These are phyloP conservation scores for Drosophila serrata DNA, from an alignment of 1,140 invertebrate species.

Conservation along the genomic window DNA sequence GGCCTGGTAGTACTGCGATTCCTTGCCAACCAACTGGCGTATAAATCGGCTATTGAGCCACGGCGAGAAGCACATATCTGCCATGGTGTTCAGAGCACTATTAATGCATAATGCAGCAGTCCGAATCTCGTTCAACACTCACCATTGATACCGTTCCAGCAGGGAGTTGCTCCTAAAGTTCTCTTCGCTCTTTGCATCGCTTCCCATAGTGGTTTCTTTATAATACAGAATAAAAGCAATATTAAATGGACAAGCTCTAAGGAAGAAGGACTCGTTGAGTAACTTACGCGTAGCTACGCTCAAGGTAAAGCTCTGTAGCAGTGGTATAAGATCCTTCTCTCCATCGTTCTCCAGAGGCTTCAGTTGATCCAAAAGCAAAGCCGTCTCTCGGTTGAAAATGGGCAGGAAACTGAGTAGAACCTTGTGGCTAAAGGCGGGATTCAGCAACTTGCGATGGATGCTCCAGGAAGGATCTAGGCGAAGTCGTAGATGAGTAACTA, in stretches of 20 bases:
- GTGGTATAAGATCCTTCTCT: constrained; percentile 56
- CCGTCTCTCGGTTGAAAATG: constrained; percentile 68
- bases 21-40: constrained; percentile 50
- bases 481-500: neutral
- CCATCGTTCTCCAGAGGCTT: constrained; percentile 34
- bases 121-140: constrained; percentile 18
- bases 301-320: constrained; percentile 67
- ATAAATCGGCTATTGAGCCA: constrained; percentile 57
- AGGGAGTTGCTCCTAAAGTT: constrained; percentile 48
- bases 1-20: constrained; percentile 47
- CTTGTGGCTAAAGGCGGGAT: constrained; percentile 78
- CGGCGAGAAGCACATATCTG: constrained; percentile 78
- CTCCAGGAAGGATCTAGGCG: constrained; percentile 72
- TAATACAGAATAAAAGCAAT: neutral
- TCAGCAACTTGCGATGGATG: constrained; percentile 67
- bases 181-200: constrained; percentile 49
- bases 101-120: constrained; percentile 53
- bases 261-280: no score
- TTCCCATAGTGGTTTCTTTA: constrained; percentile 79
- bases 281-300: constrained; percentile 74
- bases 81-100: constrained; percentile 73
- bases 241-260: neutral
- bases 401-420: constrained; percentile 72
- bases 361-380: constrained; percentile 43
- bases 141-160: constrained; percentile 70